phyloP scores from a whole-genome alignment of 2,888 invertebrate species.

The Oscheius sp. region DNA sequence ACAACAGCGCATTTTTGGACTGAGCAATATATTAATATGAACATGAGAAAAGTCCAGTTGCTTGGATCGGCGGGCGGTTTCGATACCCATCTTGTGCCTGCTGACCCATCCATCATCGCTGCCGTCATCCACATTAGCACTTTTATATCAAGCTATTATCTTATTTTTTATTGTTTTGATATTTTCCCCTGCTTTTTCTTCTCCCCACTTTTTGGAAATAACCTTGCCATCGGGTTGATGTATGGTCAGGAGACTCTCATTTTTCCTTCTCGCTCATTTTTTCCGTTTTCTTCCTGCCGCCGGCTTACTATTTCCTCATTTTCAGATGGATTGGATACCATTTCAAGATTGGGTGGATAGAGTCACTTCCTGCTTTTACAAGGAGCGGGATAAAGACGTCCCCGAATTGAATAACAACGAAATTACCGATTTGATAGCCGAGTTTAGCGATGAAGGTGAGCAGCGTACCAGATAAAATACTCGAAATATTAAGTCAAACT shows the following conservation, averaged over 20 bases:
- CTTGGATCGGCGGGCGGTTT: constrained; percentile 37
- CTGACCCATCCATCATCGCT: constrained; percentile 38
- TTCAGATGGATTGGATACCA: constrained; percentile 49
- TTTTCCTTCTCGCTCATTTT: neutral
- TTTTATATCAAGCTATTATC: constrained; percentile 13
- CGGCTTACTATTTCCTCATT: neutral
- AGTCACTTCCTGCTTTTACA: constrained; percentile 56
- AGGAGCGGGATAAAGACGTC: constrained; percentile 39
- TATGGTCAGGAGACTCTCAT: no score
- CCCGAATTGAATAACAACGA: constrained; percentile 29
- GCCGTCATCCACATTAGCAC: constrained; percentile 26
- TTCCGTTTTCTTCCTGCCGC: neutral
- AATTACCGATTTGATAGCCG: constrained; percentile 5
- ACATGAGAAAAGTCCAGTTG: constrained; percentile 2
- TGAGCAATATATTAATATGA: constrained; percentile 18
- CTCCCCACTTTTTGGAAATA: neutral
- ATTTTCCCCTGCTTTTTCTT: neutral
- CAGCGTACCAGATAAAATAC: neutral
- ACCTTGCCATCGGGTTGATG: neutral
- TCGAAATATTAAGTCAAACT: constrained; percentile 37
- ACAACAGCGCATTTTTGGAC: neutral
- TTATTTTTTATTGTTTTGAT: neutral
- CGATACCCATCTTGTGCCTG: constrained; percentile 36
- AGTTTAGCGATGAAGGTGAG: constrained; percentile 25
- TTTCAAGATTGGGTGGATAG: constrained; percentile 62